Conservation (phyloP, 2,113 vertebrate genomes). For the Eudorcas thomsonii region DNA sequence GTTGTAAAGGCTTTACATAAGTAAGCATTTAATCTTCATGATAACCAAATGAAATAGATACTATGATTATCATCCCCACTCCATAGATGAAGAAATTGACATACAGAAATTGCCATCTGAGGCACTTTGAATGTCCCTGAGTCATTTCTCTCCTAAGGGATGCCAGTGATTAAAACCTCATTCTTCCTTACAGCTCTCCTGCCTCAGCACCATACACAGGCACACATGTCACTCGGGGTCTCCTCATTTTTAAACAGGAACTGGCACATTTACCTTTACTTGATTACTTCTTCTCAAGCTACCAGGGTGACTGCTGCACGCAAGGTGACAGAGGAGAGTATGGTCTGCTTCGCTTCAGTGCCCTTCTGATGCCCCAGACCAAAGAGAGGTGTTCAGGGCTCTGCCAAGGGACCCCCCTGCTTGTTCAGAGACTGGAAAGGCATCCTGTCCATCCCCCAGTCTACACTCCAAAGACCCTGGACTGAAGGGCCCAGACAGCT, state of each 20-base stretch:
- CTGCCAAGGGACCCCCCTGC: neutral
- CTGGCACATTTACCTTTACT: neutral
- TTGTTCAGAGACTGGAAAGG: neutral
- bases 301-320: neutral
- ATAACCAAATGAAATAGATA: neutral
- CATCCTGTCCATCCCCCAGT: neutral
- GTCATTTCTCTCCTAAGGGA: neutral
- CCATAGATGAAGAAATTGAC: neutral
- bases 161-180: neutral
- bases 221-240: neutral
- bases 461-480: neutral
- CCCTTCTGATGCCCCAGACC: neutral
- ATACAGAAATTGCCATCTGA: neutral
- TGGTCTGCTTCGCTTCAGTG: neutral
- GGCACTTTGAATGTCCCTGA: neutral
- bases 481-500: neutral
- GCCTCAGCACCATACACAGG: neutral
- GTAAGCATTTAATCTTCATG: neutral
- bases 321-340: neutral
- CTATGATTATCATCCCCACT: neutral
- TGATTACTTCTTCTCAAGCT: neutral
- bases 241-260: neutral
- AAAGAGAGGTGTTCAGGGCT: neutral
- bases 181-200: neutral
- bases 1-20: neutral